A percentile compares a stretch with the other conserved stretches of the same genome.
Evolutionary conservation across 2,888 invertebrate genomes (phyloP).

Genomic region (Spodoptera picta): DNA sequence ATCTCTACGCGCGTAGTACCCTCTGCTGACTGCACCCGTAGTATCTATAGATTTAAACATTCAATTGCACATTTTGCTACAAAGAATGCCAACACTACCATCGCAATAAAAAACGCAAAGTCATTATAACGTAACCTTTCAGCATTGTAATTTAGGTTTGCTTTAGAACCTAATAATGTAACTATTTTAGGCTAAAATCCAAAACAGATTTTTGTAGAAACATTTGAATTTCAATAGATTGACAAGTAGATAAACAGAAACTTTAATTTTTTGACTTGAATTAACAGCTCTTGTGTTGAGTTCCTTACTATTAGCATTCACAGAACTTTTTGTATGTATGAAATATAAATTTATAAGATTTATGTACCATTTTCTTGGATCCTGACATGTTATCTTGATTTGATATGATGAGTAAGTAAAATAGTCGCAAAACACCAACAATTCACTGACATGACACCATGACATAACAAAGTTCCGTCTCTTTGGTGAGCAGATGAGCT

Average conservation of each 20-base stretch:
- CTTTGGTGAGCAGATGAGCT: not conserved
- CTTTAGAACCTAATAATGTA: not conserved
- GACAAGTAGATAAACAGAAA: constrained; percentile 51
- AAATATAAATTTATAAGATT: constrained; percentile 11
- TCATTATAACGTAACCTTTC: constrained; percentile 58
- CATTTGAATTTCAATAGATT: constrained; percentile 62
- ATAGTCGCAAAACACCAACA: constrained; percentile 71
- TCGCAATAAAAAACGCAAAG: constrained; percentile 57
- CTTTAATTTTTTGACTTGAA: constrained; percentile 30
- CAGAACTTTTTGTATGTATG: not conserved
- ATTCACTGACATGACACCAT: constrained; percentile 66
- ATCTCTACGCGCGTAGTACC: constrained; percentile 95
- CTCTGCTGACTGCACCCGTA: constrained; percentile 96
- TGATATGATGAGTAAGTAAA: constrained; percentile 49
- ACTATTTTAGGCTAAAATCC: constrained; percentile 5
- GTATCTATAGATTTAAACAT: constrained; percentile 88
- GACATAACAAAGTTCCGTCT: constrained; percentile 16
- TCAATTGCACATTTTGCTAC: constrained; percentile 15
- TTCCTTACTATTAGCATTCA: not conserved
- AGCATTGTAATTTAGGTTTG: not conserved
- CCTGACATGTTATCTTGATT: constrained; percentile 77
- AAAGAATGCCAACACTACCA: constrained; percentile 13
- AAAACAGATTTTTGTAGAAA: constrained; percentile 38
- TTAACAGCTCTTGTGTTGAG: not conserved
- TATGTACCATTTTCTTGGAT: constrained; percentile 83